These are phyloP conservation scores for Corvus moneduloides DNA, from an alignment of 2,113 vertebrate species.

Conservation along the genomic window DNA sequence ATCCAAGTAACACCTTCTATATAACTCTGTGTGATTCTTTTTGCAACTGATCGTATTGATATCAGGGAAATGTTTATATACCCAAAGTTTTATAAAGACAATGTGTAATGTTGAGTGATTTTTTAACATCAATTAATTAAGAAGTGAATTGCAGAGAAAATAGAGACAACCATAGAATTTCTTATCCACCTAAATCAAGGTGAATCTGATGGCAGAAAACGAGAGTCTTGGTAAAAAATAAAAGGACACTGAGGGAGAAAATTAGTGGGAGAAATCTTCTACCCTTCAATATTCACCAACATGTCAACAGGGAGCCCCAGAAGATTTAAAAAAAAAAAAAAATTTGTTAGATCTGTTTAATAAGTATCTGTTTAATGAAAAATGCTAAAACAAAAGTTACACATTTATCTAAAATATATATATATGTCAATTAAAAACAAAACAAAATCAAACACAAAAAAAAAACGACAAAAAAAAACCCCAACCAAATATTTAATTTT, in stretches of 20 bases:
- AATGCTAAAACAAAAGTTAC: background rate
- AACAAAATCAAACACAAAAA: rapidly evolving
- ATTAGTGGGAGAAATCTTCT: background rate
- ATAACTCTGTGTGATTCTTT: background rate
- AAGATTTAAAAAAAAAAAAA: background rate
- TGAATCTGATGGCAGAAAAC: background rate
- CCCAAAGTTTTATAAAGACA: background rate
- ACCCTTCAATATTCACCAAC: background rate
- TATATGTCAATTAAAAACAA: background rate
- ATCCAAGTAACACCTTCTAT: background rate
- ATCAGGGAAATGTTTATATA: rapidly evolving
- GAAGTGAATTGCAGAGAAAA: background rate
- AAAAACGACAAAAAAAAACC: no score
- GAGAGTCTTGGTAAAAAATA: rapidly evolving
- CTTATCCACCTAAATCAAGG: background rate
- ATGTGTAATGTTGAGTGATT: rapidly evolving
- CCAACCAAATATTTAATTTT: background rate
- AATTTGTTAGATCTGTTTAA: rapidly evolving
- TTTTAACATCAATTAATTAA: background rate
- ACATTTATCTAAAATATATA: background rate
- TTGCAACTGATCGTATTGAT: background rate
- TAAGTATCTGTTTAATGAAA: background rate
- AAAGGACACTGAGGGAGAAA: background rate
- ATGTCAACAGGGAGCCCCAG: rapidly evolving
- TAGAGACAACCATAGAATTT: background rate